Percentiles rank a stretch among this genome's conserved stretches.
Evolutionary conservation across 2,113 vertebrate genomes (phyloP).

Genomic region (Argyrosomus japonicus): DNA sequence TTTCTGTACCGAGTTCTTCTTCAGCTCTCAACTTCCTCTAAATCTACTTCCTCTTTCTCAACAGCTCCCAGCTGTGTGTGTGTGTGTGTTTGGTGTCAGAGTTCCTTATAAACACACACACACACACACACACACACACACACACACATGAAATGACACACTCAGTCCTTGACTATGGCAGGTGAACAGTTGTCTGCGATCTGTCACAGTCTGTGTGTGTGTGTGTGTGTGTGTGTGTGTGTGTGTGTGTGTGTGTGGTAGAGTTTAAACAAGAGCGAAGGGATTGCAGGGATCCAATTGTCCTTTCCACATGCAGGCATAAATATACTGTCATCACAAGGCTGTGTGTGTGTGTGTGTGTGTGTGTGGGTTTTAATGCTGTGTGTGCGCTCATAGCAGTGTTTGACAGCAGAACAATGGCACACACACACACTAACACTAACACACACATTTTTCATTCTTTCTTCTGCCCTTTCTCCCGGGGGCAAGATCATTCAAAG

Average conservation of each 20-base stretch:
- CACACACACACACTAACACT: conserved; percentile 7
- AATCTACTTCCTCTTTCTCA: conserved; percentile 70
- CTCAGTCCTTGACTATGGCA: conserved; percentile 38
- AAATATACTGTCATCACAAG: conserved; percentile 58
- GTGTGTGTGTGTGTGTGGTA: conserved; percentile 13
- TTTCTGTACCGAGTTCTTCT: conserved; percentile 57
- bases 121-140: not conserved
- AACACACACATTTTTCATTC: conserved; percentile 44
- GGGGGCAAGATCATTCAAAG: conserved; percentile 79
- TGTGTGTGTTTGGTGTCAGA: conserved; percentile 18
- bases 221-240: conserved; percentile 19
- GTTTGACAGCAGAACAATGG: conserved; percentile 64
- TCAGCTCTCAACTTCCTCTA: conserved; percentile 56
- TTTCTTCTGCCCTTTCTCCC: conserved; percentile 68
- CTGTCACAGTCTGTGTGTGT: conserved; percentile 37
- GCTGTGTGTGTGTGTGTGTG: conserved; percentile 13
- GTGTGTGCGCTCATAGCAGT: conserved; percentile 32
- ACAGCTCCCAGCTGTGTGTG: conserved; percentile 28
- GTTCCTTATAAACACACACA: conserved; percentile 25
- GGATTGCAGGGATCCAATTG: conserved; percentile 46
- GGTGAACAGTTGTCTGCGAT: conserved; percentile 60
- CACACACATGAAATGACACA: conserved; percentile 23
- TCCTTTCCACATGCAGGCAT: conserved; percentile 54
- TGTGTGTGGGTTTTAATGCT: conserved; percentile 26
- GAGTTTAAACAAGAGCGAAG: conserved; percentile 44